Evolutionary conservation across 2,888 invertebrate species (phyloP), one percentile per base, ranked within the genome.

Genomic region (Brassicogethes aeneus): DNA sequence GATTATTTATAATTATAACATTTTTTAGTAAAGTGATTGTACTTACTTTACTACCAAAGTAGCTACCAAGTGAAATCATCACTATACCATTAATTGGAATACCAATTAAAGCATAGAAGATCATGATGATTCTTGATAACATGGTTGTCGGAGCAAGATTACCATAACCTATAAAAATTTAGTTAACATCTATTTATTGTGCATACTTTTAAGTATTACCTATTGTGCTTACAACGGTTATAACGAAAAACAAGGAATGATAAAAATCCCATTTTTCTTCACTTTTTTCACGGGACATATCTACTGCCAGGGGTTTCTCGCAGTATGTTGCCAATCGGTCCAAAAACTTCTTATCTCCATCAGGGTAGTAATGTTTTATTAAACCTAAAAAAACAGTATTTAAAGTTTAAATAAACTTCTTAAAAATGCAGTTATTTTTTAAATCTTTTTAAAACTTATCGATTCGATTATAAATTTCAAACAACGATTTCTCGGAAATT

Each of bases 181-280:
- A 36, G 15, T 10, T 39, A 36, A 10, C 12, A 2, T 23, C 17
- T 3, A 36, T 17, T 36, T 2, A 17, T 2, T 7, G n/a, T 13
- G 17, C 13, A 36, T 43, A 40, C 10, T 35, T 37, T 39, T 43
- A 3, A 3, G 34, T 10, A n/a, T 71, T 69, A 85, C 88, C 93
- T 52, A 93, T 88, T 3, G 92, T 93, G 61, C 89, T 91, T 60
- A 90, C 85, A 37, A 91, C 89, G 12, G 91, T 92, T 55, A 92
- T 85, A 2, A 90, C 85, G 65, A 92, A 92, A 70, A 91, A 91
- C 60, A 92, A 82, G 1, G 91, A 84, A 67, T 92, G 91, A 65
- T 90, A 91, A 66, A 86, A 91, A 58, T 87, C 88, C 92, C 92
- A 93, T 59, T 76, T 79, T 43, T 74, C 72, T 0, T 77, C 77